Evolutionary conservation across 2,797 vertebrate species (phyloP).

Genomic region (Lepilemur ruficaudatus): DNA sequence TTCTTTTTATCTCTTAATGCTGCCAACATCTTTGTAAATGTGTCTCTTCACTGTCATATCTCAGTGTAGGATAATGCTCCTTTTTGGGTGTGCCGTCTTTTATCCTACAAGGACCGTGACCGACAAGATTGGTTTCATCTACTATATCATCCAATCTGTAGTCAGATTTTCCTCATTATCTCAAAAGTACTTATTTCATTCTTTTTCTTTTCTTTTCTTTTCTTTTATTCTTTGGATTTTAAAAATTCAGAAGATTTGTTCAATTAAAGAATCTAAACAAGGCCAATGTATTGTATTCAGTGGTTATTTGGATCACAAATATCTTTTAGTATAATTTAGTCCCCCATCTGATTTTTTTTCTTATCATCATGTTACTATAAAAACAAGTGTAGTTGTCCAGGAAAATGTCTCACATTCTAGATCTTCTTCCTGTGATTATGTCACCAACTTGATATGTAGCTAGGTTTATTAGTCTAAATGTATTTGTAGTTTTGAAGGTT

Average conservation of each 20-base stretch:
- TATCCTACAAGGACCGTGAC: not conserved
- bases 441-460: not conserved
- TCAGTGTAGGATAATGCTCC: not conserved
- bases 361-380: not conserved
- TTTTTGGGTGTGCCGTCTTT: not conserved
- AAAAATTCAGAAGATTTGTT: not conserved
- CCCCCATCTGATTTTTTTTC: not conserved
- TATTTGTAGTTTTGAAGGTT: not conserved
- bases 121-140: not conserved
- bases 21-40: not conserved
- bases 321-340: not conserved
- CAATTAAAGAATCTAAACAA: not conserved
- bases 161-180: not conserved
- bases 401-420: not conserved
- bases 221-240: no score
- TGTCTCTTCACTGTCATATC: not conserved
- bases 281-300: not conserved
- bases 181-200: not conserved
- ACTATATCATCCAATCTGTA: not conserved
- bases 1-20: not conserved
- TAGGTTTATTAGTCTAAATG: not conserved
- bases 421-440: not conserved
- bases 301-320: not conserved
- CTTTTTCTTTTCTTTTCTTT: no score
- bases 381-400: not conserved